Evolutionary conservation across 2,888 invertebrate genomes (phyloP), one percentile per base, ranked within the genome.

Genomic region (Caenorhabditis panamensis): DNA sequence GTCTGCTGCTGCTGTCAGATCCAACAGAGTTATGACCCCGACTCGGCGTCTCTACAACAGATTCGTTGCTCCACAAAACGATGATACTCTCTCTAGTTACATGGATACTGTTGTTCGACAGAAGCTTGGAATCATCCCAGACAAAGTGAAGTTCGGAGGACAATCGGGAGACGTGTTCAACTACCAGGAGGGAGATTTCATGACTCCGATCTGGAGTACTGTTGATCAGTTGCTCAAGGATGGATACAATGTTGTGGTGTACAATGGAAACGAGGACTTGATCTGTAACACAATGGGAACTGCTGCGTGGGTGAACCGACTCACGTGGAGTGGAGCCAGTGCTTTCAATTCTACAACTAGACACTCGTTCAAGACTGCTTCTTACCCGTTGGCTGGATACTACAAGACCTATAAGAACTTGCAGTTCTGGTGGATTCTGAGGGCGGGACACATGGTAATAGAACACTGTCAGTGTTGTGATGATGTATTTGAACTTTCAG

Each of bases 261-360:
- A 94, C 89, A 94, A 94, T 84, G 95, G 95, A 36, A 95, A 95
- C 88, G 92, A 96, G 81, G 96, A 96, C 91, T 93, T 96, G 20
- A 95, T 96, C 88, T 95, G 95, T 81, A 94, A 94, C 87, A 95
- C 95, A 18, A 94, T 94, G 84, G 95, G 94, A 20, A 94, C 94
- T 71, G 93, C 94, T 31, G 92, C 93, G 37, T 96, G 95, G 95
- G 94, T 95, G 1, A 93, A 94, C 73, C 93, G 93, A 9, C 92
- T 96, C 80, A 92, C 93, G 13, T 95, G 94, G 95, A 90, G 91
- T 6, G 93, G 93, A 24, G 93, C 93, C 41, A 90, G 92, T 0
- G 91, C 91, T 0, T 96, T 94, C 93, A 91, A 92, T 51, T 91
- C 91, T 2, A 73, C 81, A 2, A 66, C 64, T n/a, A 59, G 83